A percentile compares a stretch with the other conserved stretches of the same genome.
Evolutionary conservation across 2,888 invertebrate species (phyloP).

Genomic region (Chalcosyrphus nemorum): DNA sequence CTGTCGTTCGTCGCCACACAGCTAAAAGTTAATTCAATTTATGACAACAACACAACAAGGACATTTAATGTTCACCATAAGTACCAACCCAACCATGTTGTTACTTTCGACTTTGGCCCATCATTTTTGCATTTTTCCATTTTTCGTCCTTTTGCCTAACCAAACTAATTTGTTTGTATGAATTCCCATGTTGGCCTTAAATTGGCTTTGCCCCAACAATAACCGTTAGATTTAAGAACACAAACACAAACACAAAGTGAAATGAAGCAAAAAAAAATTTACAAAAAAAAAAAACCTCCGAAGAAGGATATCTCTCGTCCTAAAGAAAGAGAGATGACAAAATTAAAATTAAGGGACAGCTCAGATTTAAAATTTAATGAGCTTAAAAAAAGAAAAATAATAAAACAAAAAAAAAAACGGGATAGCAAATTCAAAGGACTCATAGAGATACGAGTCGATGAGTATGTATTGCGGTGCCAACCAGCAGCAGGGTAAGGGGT

Average conservation of each 20-base stretch:
- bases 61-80: conserved; percentile 48
- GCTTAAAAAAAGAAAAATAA: conserved; percentile 22
- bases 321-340: conserved; percentile 50
- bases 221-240: conserved; percentile 23
- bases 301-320: conserved; percentile 45
- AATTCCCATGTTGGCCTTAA: conserved; percentile 38
- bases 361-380: conserved; percentile 60
- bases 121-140: not conserved
- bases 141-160: too few species aligned
- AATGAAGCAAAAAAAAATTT: not conserved
- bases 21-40: conserved; percentile 45
- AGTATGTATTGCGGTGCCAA: conserved; percentile 5
- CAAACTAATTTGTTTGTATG: conserved; percentile 48
- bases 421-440: not conserved
- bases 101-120: not conserved
- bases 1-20: not conserved
- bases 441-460: not conserved
- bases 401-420: conserved; percentile 6
- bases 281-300: not conserved
- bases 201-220: conserved; percentile 47
- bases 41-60: conserved; percentile 44
- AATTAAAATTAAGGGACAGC: conserved; percentile 46
- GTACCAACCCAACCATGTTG: not conserved
- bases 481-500: too few species aligned
- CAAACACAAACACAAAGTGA: conserved; percentile 25